A percentile compares a stretch with the other conserved stretches of the same genome.
Evolutionary conservation across 2,113 vertebrate genomes (phyloP).

Genomic region (Apodemus sylvaticus): DNA sequence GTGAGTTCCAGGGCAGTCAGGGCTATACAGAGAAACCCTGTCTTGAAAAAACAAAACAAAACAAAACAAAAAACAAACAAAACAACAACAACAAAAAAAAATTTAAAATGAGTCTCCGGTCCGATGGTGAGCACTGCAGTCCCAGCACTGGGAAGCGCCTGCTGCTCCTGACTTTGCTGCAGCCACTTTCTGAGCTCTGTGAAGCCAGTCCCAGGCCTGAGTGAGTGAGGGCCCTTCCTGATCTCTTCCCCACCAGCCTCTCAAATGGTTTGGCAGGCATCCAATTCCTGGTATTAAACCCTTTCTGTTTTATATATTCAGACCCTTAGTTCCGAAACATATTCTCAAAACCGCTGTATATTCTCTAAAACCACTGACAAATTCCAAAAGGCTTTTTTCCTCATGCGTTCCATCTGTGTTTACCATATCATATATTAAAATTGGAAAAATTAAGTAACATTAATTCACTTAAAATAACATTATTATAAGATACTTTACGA

Average conservation of each 20-base stretch:
- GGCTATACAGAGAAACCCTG: too few relatives aligned
- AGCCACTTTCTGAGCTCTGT: not conserved
- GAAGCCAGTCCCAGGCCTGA: not conserved
- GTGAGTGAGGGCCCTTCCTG: not conserved
- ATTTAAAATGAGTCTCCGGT: not conserved
- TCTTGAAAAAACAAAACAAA: too few relatives aligned
- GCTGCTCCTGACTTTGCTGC: not conserved
- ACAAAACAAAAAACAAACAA: too few relatives aligned
- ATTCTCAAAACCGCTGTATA: not conserved
- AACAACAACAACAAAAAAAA: too few relatives aligned
- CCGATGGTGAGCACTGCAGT: not conserved
- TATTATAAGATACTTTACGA: not conserved
- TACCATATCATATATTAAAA: not conserved
- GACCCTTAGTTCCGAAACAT: not conserved
- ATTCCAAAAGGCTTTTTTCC: not conserved
- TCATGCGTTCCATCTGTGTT: not conserved
- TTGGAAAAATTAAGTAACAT: not conserved
- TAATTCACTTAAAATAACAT: not conserved
- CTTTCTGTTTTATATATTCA: not conserved
- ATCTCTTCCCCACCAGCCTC: not conserved
- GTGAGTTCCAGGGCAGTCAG: too few relatives aligned
- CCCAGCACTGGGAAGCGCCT: not conserved
- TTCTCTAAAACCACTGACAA: not conserved
- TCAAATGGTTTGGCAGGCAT: not conserved
- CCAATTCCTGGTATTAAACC: not conserved